Percentiles rank a stretch among this genome's conserved stretches.
phyloP scores from a whole-genome alignment of 1,140 invertebrate genomes.

The Armadillidium nasatum region DNA sequence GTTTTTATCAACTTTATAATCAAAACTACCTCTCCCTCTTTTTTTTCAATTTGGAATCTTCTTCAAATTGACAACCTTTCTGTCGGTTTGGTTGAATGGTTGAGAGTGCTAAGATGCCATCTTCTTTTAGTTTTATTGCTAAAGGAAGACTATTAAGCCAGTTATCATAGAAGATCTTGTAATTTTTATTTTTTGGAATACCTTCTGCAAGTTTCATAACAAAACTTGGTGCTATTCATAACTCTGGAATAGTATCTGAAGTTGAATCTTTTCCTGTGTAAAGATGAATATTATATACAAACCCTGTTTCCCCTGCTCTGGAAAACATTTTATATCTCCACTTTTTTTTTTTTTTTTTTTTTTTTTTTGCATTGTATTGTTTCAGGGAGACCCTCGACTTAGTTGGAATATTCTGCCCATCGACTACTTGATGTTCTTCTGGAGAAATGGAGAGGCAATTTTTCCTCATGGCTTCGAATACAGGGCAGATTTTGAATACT shows the following conservation, averaged over 20 bases:
- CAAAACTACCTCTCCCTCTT: too few species aligned
- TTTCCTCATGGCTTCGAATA: background rate
- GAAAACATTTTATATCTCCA: background rate
- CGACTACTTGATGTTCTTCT: background rate
- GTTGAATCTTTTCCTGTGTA: background rate
- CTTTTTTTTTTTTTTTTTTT: background rate
- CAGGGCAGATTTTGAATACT: background rate
- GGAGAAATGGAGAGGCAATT: background rate
- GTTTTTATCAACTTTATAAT: too few species aligned
- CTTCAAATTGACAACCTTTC: background rate
- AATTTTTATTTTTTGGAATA: background rate
- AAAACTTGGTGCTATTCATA: background rate
- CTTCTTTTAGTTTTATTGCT: constrained; percentile 4
- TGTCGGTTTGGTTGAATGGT: background rate
- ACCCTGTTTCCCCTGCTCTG: background rate
- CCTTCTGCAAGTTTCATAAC: background rate
- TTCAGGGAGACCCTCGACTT: background rate
- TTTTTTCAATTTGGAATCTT: background rate
- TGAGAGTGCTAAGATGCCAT: background rate
- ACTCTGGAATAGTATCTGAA: background rate
- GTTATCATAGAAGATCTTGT: constrained; percentile 1
- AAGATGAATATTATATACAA: background rate
- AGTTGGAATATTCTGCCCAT: background rate
- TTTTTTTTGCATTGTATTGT: background rate
- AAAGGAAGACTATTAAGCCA: background rate